phyloP scores from a whole-genome alignment of 2,888 invertebrate species.

The Oscheius sp. region DNA sequence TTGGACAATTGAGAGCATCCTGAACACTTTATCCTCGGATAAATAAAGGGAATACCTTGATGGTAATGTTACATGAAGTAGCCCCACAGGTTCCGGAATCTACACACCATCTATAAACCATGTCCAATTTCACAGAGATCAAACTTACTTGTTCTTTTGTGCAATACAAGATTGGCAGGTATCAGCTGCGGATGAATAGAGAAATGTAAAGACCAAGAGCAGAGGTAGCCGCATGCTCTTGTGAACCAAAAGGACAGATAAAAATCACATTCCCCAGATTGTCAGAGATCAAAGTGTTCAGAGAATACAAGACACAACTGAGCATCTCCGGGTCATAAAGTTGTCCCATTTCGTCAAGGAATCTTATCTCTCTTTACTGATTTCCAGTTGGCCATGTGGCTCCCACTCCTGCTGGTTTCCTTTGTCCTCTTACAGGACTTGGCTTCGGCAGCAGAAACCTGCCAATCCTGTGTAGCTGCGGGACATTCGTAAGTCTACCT shows the following conservation, averaged over 20 bases:
- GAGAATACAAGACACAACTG: neutral
- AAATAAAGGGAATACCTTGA: neutral
- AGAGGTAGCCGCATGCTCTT: neutral
- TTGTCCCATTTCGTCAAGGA: no score
- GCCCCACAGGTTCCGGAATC: neutral
- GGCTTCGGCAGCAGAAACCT: neutral
- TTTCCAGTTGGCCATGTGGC: no score
- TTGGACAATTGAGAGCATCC: slow-evolving; percentile 46
- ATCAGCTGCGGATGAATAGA: neutral
- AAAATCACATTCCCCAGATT: no score
- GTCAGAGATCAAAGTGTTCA: no score
- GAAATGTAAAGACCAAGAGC: neutral
- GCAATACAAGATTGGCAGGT: slow-evolving; percentile 17
- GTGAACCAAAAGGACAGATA: no score
- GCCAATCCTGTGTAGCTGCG: slow-evolving; percentile 15
- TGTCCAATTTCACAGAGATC: neutral
- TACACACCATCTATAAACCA: slow-evolving; percentile 13
- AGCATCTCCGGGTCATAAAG: no score
- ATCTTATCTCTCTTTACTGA: no score
- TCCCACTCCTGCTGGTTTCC: neutral
- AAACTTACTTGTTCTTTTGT: neutral
- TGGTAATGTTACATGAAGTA: neutral
- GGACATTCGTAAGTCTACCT: neutral
- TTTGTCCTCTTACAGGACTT: neutral
- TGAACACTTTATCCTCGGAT: neutral